A percentile compares a stretch with the other conserved stretches of the same genome.
phyloP scores from a whole-genome alignment of 1,140 invertebrate genomes.

The Bombus superbus region DNA sequence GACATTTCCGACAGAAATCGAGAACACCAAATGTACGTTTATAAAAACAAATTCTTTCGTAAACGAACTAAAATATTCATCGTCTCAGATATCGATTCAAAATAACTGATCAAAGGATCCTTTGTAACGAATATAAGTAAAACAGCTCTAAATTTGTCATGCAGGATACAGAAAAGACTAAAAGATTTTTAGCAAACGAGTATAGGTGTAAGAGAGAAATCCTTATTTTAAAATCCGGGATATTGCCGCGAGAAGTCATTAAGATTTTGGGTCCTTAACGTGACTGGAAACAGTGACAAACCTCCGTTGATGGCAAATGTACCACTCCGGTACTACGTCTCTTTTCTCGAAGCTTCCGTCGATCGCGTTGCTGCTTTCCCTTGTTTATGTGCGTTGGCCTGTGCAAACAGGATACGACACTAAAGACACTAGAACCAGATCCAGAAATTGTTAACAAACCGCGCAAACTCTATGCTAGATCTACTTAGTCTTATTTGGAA shows the following conservation, averaged over 20 bases:
- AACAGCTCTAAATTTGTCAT: slow-evolving; percentile 14
- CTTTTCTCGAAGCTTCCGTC: slow-evolving; percentile 86
- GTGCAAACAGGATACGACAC: slow-evolving; percentile 69
- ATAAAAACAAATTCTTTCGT: neutral
- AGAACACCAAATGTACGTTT: neutral
- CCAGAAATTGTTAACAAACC: slow-evolving; percentile 62
- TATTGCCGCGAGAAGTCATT: slow-evolving; percentile 26
- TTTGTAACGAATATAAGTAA: neutral
- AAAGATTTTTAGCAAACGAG: neutral
- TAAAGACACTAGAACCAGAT: slow-evolving; percentile 69
- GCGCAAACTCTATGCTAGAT: slow-evolving; percentile 54
- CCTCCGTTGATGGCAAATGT: slow-evolving; percentile 86
- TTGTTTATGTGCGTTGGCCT: slow-evolving; percentile 85
- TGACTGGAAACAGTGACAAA: slow-evolving; percentile 69
- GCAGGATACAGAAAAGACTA: slow-evolving; percentile 25
- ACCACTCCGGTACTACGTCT: slow-evolving; percentile 86
- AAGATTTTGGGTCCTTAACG: slow-evolving; percentile 40
- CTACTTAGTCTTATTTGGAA: slow-evolving; percentile 21
- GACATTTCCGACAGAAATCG: neutral
- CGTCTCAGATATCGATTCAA: neutral
- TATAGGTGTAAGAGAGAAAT: neutral
- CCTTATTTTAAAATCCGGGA: neutral
- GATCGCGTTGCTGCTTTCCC: slow-evolving; percentile 85
- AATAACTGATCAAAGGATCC: neutral
- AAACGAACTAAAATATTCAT: neutral